Base-by-base conservation (phyloP, 2,797 vertebrate genomes). In the Dendrocincla fuliginosa region DNA sequence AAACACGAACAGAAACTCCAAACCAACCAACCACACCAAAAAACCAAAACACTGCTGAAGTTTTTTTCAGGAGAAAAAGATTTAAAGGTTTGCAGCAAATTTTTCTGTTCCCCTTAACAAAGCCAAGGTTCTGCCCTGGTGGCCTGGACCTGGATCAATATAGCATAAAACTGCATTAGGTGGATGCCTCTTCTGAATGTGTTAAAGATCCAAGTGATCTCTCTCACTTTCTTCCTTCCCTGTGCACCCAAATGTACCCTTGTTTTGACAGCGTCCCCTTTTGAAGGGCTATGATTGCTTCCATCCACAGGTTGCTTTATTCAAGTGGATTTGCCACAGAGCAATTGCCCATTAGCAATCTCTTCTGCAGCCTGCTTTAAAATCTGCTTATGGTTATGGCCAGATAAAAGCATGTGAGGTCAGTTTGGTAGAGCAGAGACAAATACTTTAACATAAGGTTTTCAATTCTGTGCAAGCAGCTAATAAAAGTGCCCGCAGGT, bases 401-500 rank as follows among this genome's bases (percentile, higher is more conserved):
- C 87, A 93, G 91, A 96, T 97, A 93, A 96, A 97, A 95, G 92
- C 88, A 78, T 49, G 60, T 83, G 70, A 77, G 82, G 91, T 92
- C 90, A 95, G 71, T 92, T 95, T 93, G 84, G 82, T 55, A 78
- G 87, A 95, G 86, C 4, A 8, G 73, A 89, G 94, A 80, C 90
- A 95, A 95, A 93, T 84, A 42, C 71, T 93, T 95, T 71, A 93
- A 96, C 91, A 95, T 86, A 96, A 93, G 95, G 84, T 94, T 97
- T 95, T 90, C 85, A 91, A 67, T 96, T 96, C 77, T 79, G 67
- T 78, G 80, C 83, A 84, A 74, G 86, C 94, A 89, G 96, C 92
- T 95, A 96, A 95, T 96, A 97, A 97, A 97, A 96, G 90, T 70
- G 77, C 96, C 95, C 46, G 9, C 95, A 97, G 96, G 96, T 95